Conservation (phyloP, 2,888 invertebrate species). For the Podabrus alpinus region DNA sequence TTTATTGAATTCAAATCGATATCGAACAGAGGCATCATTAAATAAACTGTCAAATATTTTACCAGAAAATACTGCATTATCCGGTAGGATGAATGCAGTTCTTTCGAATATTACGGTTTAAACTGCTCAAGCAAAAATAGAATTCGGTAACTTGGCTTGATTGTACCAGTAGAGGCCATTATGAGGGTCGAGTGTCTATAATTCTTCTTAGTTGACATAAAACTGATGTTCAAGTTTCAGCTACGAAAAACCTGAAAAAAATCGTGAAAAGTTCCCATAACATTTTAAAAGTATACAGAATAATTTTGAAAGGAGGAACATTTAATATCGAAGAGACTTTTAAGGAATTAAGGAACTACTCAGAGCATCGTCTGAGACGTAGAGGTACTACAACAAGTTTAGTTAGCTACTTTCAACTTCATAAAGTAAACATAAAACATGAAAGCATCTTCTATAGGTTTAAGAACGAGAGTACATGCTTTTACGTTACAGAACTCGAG, state of each 20-base stretch:
- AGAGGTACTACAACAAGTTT: background rate
- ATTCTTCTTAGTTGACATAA: background rate
- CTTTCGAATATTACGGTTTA: background rate
- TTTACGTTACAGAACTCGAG: background rate
- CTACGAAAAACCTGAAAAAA: background rate
- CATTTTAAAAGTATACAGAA: background rate
- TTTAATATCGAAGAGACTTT: background rate
- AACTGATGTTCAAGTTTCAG: background rate
- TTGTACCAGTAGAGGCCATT: background rate
- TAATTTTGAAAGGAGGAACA: background rate
- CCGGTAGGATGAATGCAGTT: background rate
- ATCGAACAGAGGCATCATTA: background rate
- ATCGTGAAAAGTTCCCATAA: background rate
- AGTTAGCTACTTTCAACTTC: background rate
- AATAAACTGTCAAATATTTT: background rate
- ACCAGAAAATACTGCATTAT: background rate
- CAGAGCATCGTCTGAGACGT: background rate
- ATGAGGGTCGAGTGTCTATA: background rate
- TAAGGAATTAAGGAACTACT: background rate
- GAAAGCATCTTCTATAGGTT: background rate
- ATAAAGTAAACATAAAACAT: background rate
- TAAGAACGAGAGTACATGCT: background rate
- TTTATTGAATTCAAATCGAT: background rate
- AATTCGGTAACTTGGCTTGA: background rate
- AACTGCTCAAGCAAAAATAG: background rate